Evolutionary conservation across 2,113 vertebrate species (phyloP), one percentile per base, ranked within the genome.

Genomic region (Myotis lucifugus): DNA sequence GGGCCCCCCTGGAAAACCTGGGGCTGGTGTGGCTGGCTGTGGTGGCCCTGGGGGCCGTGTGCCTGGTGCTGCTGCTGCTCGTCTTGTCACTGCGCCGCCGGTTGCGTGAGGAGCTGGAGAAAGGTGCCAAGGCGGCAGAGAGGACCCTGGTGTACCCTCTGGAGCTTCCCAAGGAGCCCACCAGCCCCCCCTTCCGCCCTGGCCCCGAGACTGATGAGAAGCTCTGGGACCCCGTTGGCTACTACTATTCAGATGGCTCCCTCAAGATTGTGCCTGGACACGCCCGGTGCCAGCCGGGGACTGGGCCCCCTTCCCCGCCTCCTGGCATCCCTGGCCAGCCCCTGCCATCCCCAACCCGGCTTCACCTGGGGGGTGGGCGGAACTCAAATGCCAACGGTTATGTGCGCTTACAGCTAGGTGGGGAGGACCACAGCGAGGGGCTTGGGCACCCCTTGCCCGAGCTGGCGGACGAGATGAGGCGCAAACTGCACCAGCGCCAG

Each of bases 231-330:
- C 99, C 99, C 0, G 99, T 99, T 21, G 99, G 99, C 88, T 99
- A 99, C 93, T 99, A 99, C 98, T 99, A 99, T 97, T 99, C 99
- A 0, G 99, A 99, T 0, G 99, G 99, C 59, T 99, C 99, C 0
- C 98, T 99, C 46, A 99, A 99, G 97, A 99, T 99, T 19, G 99
- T 99, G 77, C 99, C 99, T 0, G 99, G 99, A 2, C 99, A 99
- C 0, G 99, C 99, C 54, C 34, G 99, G 34, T 99, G 99, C 93
- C 99, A 99, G 88, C 98, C 98, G 0, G 98, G 99, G 0, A 98
- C 98, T 0, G 97, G 98, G 3, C 98, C 98, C 18, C 98, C 99
- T 2, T 98, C 99, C 0, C 98, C 99, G 17, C 98, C 99, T 84
- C 17, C 98, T 3, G 97, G 99, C 95, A 99, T 99, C 83, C 99